phyloP scores from a whole-genome alignment of 2,888 invertebrate species.

The Rhopalosiphum nymphaeae region DNA sequence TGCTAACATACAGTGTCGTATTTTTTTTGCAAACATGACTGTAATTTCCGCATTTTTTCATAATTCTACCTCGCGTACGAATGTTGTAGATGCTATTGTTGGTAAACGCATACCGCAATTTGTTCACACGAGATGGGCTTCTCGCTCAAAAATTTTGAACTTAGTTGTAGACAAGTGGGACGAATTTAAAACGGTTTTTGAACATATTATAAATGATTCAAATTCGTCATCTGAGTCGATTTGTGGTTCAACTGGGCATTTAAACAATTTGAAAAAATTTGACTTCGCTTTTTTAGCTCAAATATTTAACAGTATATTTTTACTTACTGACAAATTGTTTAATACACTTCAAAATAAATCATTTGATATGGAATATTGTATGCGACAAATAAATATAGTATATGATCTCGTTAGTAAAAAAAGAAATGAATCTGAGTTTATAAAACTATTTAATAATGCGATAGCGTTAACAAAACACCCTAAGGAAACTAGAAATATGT shows the following conservation, averaged over 20 bases:
- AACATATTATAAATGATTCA: too few species aligned
- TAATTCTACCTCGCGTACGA: too few species aligned
- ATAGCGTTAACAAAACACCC: too few species aligned
- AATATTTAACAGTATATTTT: slow-evolving; percentile 1
- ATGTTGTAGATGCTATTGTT: background rate
- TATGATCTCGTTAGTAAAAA: background rate
- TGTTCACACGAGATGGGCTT: background rate
- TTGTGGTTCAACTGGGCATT: too few species aligned
- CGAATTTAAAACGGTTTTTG: too few species aligned
- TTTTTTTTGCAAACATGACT: too few species aligned
- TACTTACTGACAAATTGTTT: background rate
- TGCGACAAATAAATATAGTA: background rate
- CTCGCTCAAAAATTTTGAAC: background rate
- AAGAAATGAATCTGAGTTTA: background rate
- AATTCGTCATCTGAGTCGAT: too few species aligned
- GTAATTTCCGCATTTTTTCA: background rate
- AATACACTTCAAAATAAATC: background rate
- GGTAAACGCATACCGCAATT: background rate
- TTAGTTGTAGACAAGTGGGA: background rate
- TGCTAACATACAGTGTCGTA: background rate
- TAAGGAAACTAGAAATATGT: too few species aligned
- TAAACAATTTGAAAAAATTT: background rate
- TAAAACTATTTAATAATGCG: too few species aligned
- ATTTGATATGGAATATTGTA: background rate
- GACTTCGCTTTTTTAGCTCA: slow-evolving; percentile 3